Evolutionary conservation across 2,888 invertebrate species (phyloP).

Genomic region (Cantharis rufa): DNA sequence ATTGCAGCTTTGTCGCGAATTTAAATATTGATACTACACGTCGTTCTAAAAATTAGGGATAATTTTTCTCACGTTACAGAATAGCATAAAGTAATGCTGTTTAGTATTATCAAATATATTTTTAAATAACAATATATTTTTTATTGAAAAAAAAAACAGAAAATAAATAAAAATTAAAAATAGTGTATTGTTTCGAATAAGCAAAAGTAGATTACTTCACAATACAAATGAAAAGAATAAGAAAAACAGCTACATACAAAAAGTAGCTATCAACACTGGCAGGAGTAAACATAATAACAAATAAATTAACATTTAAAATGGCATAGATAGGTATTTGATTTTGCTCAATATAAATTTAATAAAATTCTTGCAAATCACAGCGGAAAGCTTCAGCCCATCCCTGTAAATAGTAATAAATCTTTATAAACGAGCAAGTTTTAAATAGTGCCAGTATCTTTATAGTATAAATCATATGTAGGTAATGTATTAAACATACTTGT

Average conservation of each 20-base stretch:
- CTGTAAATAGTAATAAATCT: background rate
- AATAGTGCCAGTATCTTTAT: background rate
- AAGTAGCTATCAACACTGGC: no score
- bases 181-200: no score
- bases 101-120: background rate
- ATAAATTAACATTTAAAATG: no score
- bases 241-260: no score
- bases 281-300: no score
- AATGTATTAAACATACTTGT: background rate
- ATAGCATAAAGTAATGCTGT: background rate
- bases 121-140: background rate
- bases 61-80: slow-evolving; percentile 12
- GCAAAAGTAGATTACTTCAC: no score
- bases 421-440: background rate
- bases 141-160: no score
- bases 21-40: slow-evolving; percentile 9
- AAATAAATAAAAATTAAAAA: no score
- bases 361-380: background rate
- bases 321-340: no score
- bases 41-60: background rate
- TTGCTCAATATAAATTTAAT: background rate
- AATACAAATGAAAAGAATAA: no score
- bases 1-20: slow-evolving; percentile 8
- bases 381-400: background rate
- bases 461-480: background rate